Base-by-base conservation (phyloP, 2,888 invertebrate genomes). In the Drosophila nigritarsus region DNA sequence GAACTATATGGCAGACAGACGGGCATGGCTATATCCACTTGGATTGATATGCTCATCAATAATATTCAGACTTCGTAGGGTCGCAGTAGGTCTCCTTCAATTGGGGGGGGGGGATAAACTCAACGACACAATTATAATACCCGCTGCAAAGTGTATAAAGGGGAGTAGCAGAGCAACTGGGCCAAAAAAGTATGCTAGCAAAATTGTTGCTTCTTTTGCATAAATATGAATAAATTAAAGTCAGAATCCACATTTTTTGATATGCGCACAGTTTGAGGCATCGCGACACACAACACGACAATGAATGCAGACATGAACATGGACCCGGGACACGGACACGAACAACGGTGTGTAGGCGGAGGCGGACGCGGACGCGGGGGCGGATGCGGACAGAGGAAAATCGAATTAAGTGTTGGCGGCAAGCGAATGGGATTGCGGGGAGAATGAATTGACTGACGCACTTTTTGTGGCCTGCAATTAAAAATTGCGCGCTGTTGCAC, bases 401-500 rank as follows among this genome's bases (percentile, higher is more conserved):
- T 60, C 63, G 32, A 63, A 64, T 61, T 49, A 54, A 60, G 54
- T 50, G 61, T 30, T 48, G 73, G 48, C n/a, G 32, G 24, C 6
- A 27, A 56, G 54, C n/a, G 50, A 34, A 55, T 56, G 49, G 48
- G 42, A 18, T 30, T 8, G 7, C 20, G 51, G 27, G 2, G 27
- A 24, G 2, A 54, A 30, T 45, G 45, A 45, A 45, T 60, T 56
- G 63, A 65, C 64, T 55, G 51, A 74, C 63, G 76, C 71, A 82
- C 84, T 86, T 87, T 83, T 79, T 89, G 86, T 80, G 82, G 86
- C 69, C 83, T 62, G 80, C 88, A 85, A 88, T 85, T 89, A 85
- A 85, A 89, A 85, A 89, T 85, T 90, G 90, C 88, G 88, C 86
- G 83, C 88, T 89, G 87, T 84, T 89, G 84, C 82, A 89, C 87